Base-by-base conservation (phyloP, 2,888 invertebrate genomes). In the Liodrosophila aerea region DNA sequence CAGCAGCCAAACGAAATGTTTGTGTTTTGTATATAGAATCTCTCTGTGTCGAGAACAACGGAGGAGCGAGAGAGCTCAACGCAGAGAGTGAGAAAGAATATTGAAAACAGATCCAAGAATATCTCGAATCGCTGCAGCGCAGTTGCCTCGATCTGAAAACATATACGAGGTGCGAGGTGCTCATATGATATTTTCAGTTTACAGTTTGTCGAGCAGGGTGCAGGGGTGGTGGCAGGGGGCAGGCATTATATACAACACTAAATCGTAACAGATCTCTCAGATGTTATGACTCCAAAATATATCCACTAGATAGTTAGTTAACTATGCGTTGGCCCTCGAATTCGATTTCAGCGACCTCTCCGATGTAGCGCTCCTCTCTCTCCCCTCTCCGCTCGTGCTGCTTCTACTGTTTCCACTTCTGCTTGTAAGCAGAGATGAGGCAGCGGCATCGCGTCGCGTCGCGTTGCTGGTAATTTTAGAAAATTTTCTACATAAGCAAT, bases 21-120 rank as follows among this genome's bases (percentile, higher is more conserved):
- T 46, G 7, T 43, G 4, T 69, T 71, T 72, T 77, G 86, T 86
- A 81, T 86, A 78, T 78, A 78, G 82, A 78, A 78, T 86, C 78
- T 74, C 66, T 58, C 83, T 58, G 76, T 3, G 29, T 1, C 29
- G 7, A 7, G 29, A 22, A 51, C 56, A 74, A 64, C 37, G 63
- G 36, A 61, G 30, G 61, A 33, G 34, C 2, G 52, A 50, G 53
- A 64, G 70, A 13, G 45, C 7, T n/a, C 7, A 29, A 9, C 27
- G 12, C 22, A 7, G 22, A 5, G 40, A 5, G 39, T 0, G 40
- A 7, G 40, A 47, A 70, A 13, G 44, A 56, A 74, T 75, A 70
- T 70, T 87, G 87, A 88, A 87, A 88, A 81, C 85, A 87, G 87
- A 87, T 88, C 88, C 89, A 88, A 88, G 88, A 88, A 88, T 88